phyloP scores from a whole-genome alignment of 1,140 invertebrate species.

The Zeugodacus cucurbitae region DNA sequence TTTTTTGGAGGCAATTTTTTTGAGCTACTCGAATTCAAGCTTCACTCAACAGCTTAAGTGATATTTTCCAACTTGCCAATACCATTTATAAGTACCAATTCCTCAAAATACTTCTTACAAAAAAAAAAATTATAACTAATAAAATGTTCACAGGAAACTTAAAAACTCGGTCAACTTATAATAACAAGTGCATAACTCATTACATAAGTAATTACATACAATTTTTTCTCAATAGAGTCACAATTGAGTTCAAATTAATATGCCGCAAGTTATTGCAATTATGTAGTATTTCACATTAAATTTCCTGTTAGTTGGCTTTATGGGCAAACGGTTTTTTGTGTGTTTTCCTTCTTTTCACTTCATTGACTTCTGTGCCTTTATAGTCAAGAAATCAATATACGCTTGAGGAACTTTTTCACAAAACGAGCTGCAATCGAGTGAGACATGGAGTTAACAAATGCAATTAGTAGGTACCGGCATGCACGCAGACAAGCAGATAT shows the following conservation, averaged over 20 bases:
- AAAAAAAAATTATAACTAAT: neutral
- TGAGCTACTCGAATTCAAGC: no score
- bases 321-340: neutral
- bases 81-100: neutral
- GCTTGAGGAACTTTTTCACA: constrained; percentile 10
- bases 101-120: neutral
- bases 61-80: neutral
- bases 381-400: neutral
- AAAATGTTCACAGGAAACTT: neutral
- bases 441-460: neutral
- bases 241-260: neutral
- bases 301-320: neutral
- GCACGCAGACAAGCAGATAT: neutral
- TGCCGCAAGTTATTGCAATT: neutral
- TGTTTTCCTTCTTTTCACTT: neutral
- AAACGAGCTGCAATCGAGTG: neutral
- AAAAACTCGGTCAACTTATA: neutral
- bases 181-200: neutral
- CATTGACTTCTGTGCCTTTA: neutral
- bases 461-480: neutral
- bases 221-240: neutral
- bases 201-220: neutral
- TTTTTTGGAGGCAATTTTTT: no score
- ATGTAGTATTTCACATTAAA: constrained; percentile 4
- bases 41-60: no score